Base-by-base conservation (phyloP, 2,113 vertebrate genomes). In the Tamias sibiricus region DNA sequence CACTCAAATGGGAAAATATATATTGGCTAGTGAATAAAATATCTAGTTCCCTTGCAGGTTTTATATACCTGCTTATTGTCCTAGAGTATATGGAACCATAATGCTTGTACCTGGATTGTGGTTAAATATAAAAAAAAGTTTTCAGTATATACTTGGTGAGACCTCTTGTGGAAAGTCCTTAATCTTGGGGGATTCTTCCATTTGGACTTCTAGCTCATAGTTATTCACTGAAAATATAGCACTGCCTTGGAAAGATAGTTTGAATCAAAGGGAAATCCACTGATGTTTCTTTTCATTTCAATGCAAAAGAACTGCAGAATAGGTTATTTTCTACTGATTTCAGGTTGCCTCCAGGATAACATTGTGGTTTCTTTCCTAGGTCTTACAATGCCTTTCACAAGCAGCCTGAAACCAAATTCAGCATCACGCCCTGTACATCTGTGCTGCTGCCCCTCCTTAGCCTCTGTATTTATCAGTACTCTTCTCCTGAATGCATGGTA, bases 171-270 rank as follows among this genome's bases (percentile, higher is more conserved):
- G 35, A 87, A 94, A 83, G 17, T 81, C 35, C 40, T 10, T 47
- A 52, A 69, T 92, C 20, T 90, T 85, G 14, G 35, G 87, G 40
- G 24, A 54, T 16, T n/a, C 8, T 82, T 32, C 20, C 6, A 62
- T 80, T 94, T 86, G 62, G 26, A 86, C 35, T 85, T 54, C 0
- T 35, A 76, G 10, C 1, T 82, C 26, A 77, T 30, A 91, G 85
- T 49, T 93, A 68, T 71, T 95, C 74, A 93, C 19, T 91, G 92
- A 93, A 93, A 94, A 75, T 47, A 7, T 9, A 49, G 26, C 16
- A 26, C 4, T 76, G 22, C 2, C 42, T 90, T 83, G 90, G 64
- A 80, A 80, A 75, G 40, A 69, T 8, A 71, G 24, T 35, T 54
- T 35, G 77, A 83, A 47, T 64, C 32, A 89, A 86, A 76, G 54